phyloP scores from a whole-genome alignment of 2,797 vertebrate species.

The Leucoraja ocellata region DNA sequence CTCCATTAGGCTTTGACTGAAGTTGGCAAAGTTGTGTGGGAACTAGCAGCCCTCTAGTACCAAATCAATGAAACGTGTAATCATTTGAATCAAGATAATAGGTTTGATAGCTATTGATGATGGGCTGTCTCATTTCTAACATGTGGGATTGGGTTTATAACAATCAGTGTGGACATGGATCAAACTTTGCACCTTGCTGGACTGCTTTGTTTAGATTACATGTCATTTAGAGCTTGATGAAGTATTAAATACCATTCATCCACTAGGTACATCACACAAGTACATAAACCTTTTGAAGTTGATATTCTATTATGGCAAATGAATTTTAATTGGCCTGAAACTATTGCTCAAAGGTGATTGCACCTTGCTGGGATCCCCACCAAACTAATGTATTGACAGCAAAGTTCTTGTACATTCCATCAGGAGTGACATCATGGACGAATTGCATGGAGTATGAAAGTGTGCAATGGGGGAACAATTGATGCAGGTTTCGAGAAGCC shows the following conservation, averaged over 20 bases:
- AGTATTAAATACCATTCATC: not conserved
- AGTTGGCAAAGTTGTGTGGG: not conserved
- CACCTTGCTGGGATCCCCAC: not conserved
- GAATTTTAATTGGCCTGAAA: not conserved
- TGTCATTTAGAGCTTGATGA: not conserved
- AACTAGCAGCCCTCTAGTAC: not conserved
- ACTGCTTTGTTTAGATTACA: not conserved
- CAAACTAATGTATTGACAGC: not conserved
- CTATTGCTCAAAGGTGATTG: not conserved
- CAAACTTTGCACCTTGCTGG: not conserved
- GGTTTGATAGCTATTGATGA: not conserved
- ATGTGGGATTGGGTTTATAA: not conserved
- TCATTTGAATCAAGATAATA: not conserved
- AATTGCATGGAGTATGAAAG: not conserved
- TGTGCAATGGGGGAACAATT: not conserved
- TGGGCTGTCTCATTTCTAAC: not conserved
- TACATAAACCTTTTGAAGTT: not conserved
- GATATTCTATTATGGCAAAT: not conserved
- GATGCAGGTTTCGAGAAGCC: not conserved
- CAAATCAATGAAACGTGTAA: not conserved
- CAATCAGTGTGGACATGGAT: not conserved
- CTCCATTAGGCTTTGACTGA: not conserved
- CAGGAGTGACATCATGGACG: not conserved
- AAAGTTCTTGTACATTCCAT: not conserved
- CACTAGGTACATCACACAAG: not conserved